Conservation (phyloP, 2,113 vertebrate species). For the Anolis carolinensis region DNA sequence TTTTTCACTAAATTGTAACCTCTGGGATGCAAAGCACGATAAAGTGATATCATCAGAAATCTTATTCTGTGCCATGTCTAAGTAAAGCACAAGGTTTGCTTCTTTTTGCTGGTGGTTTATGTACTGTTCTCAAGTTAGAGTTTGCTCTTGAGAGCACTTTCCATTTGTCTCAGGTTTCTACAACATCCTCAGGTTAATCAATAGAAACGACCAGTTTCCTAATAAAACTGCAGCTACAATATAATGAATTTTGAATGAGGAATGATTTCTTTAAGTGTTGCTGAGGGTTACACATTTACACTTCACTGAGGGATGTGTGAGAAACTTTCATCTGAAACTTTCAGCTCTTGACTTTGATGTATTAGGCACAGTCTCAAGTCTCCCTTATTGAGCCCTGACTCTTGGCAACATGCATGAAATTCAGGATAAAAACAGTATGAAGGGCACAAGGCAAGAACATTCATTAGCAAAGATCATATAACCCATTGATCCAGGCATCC, state of each 20-base stretch:
- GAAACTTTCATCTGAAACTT: slow-evolving; percentile 54
- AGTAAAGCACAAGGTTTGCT: not conserved
- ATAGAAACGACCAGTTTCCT: slow-evolving; percentile 72
- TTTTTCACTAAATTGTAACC: not conserved
- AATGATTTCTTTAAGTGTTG: slow-evolving; percentile 81
- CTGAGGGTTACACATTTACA: slow-evolving; percentile 66
- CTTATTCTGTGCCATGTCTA: not conserved
- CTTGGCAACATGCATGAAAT: slow-evolving; percentile 21
- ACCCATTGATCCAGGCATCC: not conserved
- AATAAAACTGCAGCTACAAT: slow-evolving; percentile 80
- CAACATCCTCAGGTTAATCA: slow-evolving; percentile 73
- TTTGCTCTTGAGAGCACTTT: slow-evolving; percentile 67
- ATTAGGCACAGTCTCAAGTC: slow-evolving; percentile 25
- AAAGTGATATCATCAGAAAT: too few relatives aligned
- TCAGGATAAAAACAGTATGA: slow-evolving; percentile 14
- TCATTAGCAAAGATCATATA: not conserved
- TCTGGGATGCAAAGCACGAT: too few relatives aligned
- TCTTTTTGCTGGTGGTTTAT: slow-evolving; percentile 50
- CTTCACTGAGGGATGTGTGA: slow-evolving; percentile 59
- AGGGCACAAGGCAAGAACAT: slow-evolving; percentile 15
- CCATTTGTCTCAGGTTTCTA: slow-evolving; percentile 69
- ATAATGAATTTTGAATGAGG: slow-evolving; percentile 83
- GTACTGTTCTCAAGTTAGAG: slow-evolving; percentile 49
- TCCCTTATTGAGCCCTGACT: slow-evolving; percentile 45
- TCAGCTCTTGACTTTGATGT: slow-evolving; percentile 54